These are phyloP conservation scores for Natrix natrix DNA, from an alignment of 2,797 vertebrate genomes.

Conservation along the genomic window DNA sequence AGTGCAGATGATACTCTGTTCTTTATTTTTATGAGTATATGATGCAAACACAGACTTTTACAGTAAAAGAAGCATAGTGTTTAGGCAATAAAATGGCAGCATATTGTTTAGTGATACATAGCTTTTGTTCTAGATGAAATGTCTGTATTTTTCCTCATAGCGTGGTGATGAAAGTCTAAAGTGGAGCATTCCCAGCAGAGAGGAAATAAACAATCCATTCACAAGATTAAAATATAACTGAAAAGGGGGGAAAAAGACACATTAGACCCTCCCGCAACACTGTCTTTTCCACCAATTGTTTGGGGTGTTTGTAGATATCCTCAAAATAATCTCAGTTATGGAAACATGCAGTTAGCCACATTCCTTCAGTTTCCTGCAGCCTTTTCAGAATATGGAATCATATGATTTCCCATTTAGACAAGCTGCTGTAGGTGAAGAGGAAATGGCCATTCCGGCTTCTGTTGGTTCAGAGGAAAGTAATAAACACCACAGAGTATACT, in stretches of 20 bases:
- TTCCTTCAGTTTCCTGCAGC: constrained; percentile 5
- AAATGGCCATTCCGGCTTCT: not conserved
- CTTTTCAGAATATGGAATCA: constrained; percentile 2
- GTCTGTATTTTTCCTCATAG: not conserved
- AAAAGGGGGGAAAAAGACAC: not conserved
- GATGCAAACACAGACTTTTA: not conserved
- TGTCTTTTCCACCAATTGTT: constrained; percentile 40
- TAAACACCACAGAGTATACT: not conserved
- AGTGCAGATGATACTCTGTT: not conserved
- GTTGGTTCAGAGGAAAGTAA: not conserved
- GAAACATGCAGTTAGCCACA: not conserved
- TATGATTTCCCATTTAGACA: constrained; percentile 14
- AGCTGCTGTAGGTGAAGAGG: not conserved
- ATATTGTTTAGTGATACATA: not conserved
- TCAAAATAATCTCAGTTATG: constrained; percentile 6
- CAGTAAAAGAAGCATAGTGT: not conserved
- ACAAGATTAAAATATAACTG: not conserved
- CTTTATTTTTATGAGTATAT: not conserved
- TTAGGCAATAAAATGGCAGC: not conserved
- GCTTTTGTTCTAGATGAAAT: not conserved
- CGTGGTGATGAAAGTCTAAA: not conserved
- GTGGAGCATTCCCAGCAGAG: not conserved
- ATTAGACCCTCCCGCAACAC: not conserved
- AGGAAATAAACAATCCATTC: constrained; percentile 22
- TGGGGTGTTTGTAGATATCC: not conserved